Base-by-base conservation (phyloP, 2,797 vertebrate genomes). In the Oryzias dopingdopingensis region DNA sequence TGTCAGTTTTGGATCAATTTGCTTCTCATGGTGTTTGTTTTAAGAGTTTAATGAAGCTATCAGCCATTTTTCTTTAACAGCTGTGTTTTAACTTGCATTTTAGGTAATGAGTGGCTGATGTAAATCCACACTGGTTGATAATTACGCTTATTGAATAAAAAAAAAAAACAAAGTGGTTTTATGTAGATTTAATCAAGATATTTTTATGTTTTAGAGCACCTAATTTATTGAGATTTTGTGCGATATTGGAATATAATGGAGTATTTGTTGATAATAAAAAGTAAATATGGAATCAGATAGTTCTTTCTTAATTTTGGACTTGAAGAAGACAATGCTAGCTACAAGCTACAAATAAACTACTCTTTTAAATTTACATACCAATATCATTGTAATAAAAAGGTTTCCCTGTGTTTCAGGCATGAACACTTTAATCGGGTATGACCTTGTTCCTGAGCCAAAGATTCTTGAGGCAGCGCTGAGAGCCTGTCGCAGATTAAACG, bases 361-460 rank as follows among this genome's bases (percentile, higher is more conserved):
- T 32, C 7, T 32, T 10, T 12, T 37, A 12, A 12, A 13, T 13
- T 37, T 37, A 17, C 16, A 44, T 13, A 13, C 2, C 10, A 44
- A 20, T 29, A 29, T 15, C 29, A 2, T 45, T 10, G 1, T 4
- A 12, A 45, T 74, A 29, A 56, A 17, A 5, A 14, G 14, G 6
- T 32, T 3, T 14, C 43, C 70, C 4, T 8, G 18, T 75, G 14
- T 79, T 67, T 43, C 77, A 98, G 97, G 97, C 49, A 92, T 98
- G 89, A 99, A 98, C 86, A 97, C 96, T 0, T 84, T 99, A 55
- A 92, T 96, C 52, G 92, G 94, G 23, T 97, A 97, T 2, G 97
- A 99, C 82, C 88, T 98, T 81, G 96, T 99, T 73, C 96, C 96
- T 0, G 96, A 98, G 80, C 96, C 97, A 76, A 99, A 98, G 85